Conservation (phyloP, 1,140 invertebrate species). For the Hydropsyche tenuis region DNA sequence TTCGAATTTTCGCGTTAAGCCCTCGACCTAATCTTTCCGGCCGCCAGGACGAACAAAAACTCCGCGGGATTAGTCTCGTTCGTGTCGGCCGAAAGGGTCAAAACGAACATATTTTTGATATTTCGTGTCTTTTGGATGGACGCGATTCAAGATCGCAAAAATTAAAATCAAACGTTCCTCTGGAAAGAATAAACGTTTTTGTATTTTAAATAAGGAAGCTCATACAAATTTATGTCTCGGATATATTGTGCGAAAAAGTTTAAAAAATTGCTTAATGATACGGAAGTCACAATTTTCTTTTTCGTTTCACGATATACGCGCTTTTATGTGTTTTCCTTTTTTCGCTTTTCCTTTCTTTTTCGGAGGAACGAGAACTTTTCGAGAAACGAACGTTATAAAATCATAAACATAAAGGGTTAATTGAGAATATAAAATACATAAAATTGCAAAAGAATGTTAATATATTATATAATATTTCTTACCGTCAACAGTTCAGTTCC, state of each 20-base stretch:
- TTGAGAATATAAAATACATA: background rate
- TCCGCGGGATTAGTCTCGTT: slow-evolving; percentile 4
- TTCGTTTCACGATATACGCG: background rate
- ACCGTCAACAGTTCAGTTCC: slow-evolving; percentile 72
- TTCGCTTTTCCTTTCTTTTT: too few relatives aligned
- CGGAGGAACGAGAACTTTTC: too few relatives aligned
- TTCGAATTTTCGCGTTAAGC: slow-evolving; percentile 1
- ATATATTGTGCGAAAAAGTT: slow-evolving; percentile 35
- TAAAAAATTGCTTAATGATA: slow-evolving; percentile 42
- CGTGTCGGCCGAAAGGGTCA: background rate
- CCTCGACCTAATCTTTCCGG: slow-evolving; percentile 16
- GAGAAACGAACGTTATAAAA: too few relatives aligned
- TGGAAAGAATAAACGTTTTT: too few relatives aligned
- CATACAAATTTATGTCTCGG: slow-evolving; percentile 34
- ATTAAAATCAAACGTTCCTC: too few relatives aligned
- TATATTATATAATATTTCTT: slow-evolving; percentile 45
- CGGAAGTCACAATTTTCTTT: slow-evolving; percentile 32
- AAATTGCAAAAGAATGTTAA: background rate
- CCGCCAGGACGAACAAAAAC: background rate
- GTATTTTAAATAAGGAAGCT: slow-evolving; percentile 11
- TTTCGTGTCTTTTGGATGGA: too few relatives aligned
- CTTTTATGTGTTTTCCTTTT: too few relatives aligned
- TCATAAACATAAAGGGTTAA: too few relatives aligned
- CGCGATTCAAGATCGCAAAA: too few relatives aligned
- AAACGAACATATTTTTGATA: background rate